Base-by-base conservation (phyloP, 2,797 vertebrate genomes). In the Cirrhinus molitorella region DNA sequence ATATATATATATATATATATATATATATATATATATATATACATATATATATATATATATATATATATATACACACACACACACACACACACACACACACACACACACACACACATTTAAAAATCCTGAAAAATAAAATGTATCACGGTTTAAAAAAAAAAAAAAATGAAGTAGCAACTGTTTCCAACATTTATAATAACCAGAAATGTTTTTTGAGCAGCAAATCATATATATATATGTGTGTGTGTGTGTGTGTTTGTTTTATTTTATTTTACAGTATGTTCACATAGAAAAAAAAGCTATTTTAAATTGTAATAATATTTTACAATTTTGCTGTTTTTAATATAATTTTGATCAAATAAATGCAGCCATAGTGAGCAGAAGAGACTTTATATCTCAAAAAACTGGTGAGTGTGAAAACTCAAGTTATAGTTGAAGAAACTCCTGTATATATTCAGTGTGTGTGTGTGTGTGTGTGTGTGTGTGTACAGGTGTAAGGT, bases 401-500 rank as follows among this genome's bases (percentile, higher is more conserved):
- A 23, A 57, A 13, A 57, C 4, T 23, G n/a, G 11, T 57, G 11
- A 23, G 55, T n/a, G 53, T 13, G n/a, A 57, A 57, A 2, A 57
- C 8, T 11, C n/a, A n/a, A n/a, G 53, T 55, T 25, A 25, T 59
- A 25, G 55, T 57, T 57, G n/a, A 23, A 57, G 55, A 57, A 57
- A 57, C n/a, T 23, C 4, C 55, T n/a, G 23, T 57, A 57, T 57
- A 57, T 57, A 57, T 57, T 57, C 11, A 23, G 57, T 0, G 57
- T 19, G n/a, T 31, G 71, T 43, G 6, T 31, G 49, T 37, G 59
- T 72, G 25, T 73, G 67, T 82, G 49, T 12, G 40, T 25, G 53
- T 59, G 80, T 63, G 51, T 43, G 34, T n/a, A 67, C 25, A 43
- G n/a, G 80, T 37, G 63, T 53, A 49, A 28, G 74, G 68, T 83